Conservation (phyloP, 1,140 invertebrate species). For the Hylaeus anthracinus region DNA sequence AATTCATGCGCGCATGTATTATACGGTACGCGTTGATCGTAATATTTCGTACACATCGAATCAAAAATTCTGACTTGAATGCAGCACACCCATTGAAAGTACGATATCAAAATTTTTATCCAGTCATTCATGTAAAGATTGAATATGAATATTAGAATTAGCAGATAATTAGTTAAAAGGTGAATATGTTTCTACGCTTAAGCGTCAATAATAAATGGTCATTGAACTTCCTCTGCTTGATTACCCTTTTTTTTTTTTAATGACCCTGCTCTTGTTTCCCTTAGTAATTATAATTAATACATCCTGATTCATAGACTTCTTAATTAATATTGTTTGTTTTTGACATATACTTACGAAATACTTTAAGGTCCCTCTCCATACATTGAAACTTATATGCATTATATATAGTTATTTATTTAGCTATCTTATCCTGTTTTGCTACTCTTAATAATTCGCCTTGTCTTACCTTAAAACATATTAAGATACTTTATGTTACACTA, state of each 20-base stretch:
- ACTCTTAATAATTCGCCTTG: constrained; percentile 42
- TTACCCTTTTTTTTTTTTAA: constrained; percentile 45
- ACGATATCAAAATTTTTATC: constrained; percentile 17
- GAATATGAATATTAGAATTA: constrained; percentile 25
- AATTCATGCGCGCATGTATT: not conserved
- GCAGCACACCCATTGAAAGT: constrained; percentile 40
- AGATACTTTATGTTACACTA: constrained; percentile 56
- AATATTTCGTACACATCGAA: not conserved
- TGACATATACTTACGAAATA: constrained; percentile 42
- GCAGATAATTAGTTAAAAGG: constrained; percentile 5
- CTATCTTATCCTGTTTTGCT: constrained; percentile 36
- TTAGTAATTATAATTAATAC: constrained; percentile 52
- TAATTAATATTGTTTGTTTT: constrained; percentile 53
- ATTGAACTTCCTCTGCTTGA: constrained; percentile 49
- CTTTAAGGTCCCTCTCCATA: constrained; percentile 42
- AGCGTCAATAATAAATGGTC: constrained; percentile 41
- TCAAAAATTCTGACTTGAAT: constrained; percentile 64
- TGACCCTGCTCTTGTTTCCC: constrained; percentile 49
- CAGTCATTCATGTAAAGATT: constrained; percentile 1
- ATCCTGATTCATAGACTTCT: constrained; percentile 37
- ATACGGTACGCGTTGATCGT: not conserved
- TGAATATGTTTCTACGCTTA: constrained; percentile 31
- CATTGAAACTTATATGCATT: constrained; percentile 54
- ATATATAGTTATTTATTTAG: constrained; percentile 49
- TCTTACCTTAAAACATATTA: constrained; percentile 53